A percentile compares a stretch with the other conserved stretches of the same genome.
These are phyloP conservation scores for Dicycla oo DNA, from an alignment of 2,888 invertebrate genomes.

Conservation along the genomic window DNA sequence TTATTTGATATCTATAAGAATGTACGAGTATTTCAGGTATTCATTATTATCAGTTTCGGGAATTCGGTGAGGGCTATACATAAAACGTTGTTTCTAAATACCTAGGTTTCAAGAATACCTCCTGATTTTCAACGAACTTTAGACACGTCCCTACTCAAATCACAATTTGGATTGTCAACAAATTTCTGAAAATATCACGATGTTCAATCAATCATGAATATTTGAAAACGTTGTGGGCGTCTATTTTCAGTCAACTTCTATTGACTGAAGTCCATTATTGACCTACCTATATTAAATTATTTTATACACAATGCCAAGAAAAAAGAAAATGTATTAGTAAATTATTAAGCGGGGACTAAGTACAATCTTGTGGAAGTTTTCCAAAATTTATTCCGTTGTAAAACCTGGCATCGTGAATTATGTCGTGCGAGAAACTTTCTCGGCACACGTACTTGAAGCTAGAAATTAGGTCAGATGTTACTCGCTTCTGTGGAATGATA, in stretches of 20 bases:
- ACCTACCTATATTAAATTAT: not conserved
- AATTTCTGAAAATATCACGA: slow-evolving; percentile 25
- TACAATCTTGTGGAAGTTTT: slow-evolving; percentile 48
- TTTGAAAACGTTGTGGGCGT: slow-evolving; percentile 24
- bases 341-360: slow-evolving; percentile 34
- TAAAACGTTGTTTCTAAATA: no score
- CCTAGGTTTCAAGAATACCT: not conserved
- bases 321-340: slow-evolving; percentile 39
- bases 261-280: slow-evolving; percentile 9
- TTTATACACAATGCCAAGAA: slow-evolving; percentile 2
- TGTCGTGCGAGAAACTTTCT: slow-evolving; percentile 38
- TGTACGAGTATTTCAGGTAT: no score
- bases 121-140: not conserved
- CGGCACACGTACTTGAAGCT: slow-evolving; percentile 30
- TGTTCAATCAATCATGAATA: slow-evolving; percentile 45
- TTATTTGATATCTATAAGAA: no score
- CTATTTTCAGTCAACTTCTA: slow-evolving; percentile 3
- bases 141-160: slow-evolving; percentile 23
- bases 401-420: slow-evolving; percentile 49
- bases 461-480: slow-evolving; percentile 36
- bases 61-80: not conserved
- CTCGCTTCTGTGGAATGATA: slow-evolving; percentile 27
- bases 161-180: slow-evolving; percentile 28
- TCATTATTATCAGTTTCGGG: no score
- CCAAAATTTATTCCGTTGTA: slow-evolving; percentile 53